phyloP scores from a whole-genome alignment of 2,797 vertebrate genomes.

The Scolopax rusticola region DNA sequence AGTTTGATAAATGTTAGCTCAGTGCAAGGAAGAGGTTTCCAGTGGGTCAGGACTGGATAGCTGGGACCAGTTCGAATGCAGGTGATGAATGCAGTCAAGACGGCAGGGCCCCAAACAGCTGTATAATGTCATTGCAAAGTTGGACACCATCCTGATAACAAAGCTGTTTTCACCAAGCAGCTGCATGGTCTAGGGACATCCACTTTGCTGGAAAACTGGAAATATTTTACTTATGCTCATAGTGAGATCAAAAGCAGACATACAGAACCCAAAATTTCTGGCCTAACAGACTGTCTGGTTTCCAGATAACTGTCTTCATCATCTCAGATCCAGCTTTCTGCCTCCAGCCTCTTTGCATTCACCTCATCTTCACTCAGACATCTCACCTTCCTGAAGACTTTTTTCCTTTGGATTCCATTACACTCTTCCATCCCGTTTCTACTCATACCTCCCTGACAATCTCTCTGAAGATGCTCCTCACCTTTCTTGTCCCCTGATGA shows the following conservation, averaged over 20 bases:
- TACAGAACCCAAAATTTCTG: constrained; percentile 11
- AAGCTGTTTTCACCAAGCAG: constrained; percentile 43
- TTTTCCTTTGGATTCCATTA: neutral
- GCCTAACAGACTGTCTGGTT: constrained; percentile 12
- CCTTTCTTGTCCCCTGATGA: neutral
- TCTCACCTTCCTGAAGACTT: neutral
- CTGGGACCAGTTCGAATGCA: constrained; percentile 31
- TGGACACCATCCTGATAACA: constrained; percentile 52
- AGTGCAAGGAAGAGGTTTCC: constrained; percentile 22
- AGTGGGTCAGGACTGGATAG: neutral
- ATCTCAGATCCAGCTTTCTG: neutral
- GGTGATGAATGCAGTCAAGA: constrained; percentile 43
- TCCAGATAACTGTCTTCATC: constrained; percentile 28
- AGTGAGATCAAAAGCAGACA: constrained; percentile 59
- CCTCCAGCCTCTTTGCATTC: neutral
- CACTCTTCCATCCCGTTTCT: neutral
- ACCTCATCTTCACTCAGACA: neutral
- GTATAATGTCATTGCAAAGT: constrained; percentile 38
- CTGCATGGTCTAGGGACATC: constrained; percentile 46
- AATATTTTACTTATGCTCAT: constrained; percentile 44
- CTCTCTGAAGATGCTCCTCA: neutral
- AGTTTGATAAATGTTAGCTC: neutral
- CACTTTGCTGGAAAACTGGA: constrained; percentile 50
- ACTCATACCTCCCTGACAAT: neutral
- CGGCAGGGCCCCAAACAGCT: constrained; percentile 10